These are phyloP conservation scores for Varroa destructor DNA, from an alignment of 1,140 invertebrate species.

Conservation along the genomic window DNA sequence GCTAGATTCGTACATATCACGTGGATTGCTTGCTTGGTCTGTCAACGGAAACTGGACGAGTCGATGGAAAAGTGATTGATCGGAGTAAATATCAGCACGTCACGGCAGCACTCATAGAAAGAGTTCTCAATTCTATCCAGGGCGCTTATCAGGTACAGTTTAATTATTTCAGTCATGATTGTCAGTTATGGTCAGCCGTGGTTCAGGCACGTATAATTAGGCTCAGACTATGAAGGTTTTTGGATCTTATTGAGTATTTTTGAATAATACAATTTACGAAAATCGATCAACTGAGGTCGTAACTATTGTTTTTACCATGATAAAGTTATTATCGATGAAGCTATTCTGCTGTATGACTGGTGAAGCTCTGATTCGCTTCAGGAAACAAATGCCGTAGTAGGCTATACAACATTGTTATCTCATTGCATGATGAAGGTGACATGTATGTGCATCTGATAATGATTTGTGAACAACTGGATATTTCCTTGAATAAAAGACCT, in stretches of 20 bases:
- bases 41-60: background rate
- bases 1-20: background rate
- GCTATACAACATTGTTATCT: no score
- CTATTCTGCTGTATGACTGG: no score
- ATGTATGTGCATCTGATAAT: no score
- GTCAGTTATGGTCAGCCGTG: background rate
- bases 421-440: no score
- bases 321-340: no score
- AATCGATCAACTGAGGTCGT: no score
- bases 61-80: background rate
- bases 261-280: no score
- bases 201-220: background rate
- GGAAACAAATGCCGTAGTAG: no score
- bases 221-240: slow-evolving; percentile 8
- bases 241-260: background rate
- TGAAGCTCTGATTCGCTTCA: no score
- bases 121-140: background rate
- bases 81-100: slow-evolving; percentile 2
- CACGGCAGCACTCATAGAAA: background rate
- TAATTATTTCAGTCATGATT: background rate
- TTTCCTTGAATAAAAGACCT: no score
- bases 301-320: no score
- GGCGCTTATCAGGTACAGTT: slow-evolving; percentile 5
- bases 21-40: background rate
- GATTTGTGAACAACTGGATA: no score